Percentiles rank a stretch among this genome's conserved stretches.
Conservation (phyloP, 53 echinoderm and acorn worm species). For the Echinarachnius parma region DNA sequence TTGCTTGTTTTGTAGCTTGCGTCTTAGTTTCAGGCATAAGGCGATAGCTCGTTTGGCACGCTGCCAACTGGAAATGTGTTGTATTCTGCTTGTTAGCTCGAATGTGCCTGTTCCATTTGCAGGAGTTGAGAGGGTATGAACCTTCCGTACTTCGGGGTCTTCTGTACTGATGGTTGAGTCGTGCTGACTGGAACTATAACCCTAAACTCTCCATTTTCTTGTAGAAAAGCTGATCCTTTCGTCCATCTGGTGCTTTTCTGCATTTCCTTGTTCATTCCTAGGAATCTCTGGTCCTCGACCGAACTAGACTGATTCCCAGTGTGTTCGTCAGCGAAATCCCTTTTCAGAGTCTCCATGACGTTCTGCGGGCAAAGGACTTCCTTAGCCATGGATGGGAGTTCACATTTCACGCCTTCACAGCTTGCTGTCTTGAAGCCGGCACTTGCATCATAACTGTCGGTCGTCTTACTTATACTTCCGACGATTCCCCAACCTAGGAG, state of each 20-base stretch:
- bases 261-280: slow-evolving; percentile 27
- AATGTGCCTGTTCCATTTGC: no score
- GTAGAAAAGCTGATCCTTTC: slow-evolving; percentile 44
- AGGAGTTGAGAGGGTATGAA: no score
- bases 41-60: neutral
- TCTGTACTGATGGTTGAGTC: no score
- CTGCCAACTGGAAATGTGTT: slow-evolving; percentile 23
- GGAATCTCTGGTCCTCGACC: slow-evolving; percentile 42
- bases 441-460: neutral
- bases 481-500: neutral
- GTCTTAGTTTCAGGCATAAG: slow-evolving; percentile 2
- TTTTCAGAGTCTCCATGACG: neutral
- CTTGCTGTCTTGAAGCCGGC: neutral
- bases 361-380: neutral
- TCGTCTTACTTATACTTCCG: neutral
- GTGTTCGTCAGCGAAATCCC: neutral
- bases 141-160: no score
- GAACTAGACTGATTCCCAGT: no score
- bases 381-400: neutral
- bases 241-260: slow-evolving; percentile 33
- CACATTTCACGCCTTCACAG: neutral
- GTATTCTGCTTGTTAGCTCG: neutral
- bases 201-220: slow-evolving; percentile 13
- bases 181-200: no score
- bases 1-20: neutral